Evolutionary conservation across 2,888 invertebrate genomes (phyloP).

Genomic region (Leptopterna dolabrata): DNA sequence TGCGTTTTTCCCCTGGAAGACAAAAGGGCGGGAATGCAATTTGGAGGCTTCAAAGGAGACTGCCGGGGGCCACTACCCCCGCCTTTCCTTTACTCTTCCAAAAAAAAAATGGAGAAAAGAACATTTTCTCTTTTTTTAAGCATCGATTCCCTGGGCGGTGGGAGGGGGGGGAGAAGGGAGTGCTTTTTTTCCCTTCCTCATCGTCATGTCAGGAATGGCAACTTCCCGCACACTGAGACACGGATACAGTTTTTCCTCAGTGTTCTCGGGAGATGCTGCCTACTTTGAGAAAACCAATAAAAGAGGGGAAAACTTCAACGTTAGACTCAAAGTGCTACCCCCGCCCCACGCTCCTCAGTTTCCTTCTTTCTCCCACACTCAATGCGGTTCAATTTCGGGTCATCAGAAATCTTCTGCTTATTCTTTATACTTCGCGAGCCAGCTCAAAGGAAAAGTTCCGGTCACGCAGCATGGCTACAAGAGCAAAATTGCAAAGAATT

Average conservation of each 20-base stretch:
- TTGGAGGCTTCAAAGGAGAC: slow-evolving; percentile 56
- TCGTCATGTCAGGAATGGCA: slow-evolving; percentile 13
- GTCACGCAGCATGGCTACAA: too few relatives aligned
- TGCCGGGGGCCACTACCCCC: slow-evolving; percentile 35
- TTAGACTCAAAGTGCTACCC: slow-evolving; percentile 19
- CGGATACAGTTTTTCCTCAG: neutral
- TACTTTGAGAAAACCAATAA: slow-evolving; percentile 43
- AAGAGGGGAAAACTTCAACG: slow-evolving; percentile 26
- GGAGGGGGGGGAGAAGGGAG: neutral
- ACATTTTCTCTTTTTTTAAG: slow-evolving; percentile 50
- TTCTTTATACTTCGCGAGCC: too few relatives aligned
- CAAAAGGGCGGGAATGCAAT: slow-evolving; percentile 58
- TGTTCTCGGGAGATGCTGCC: neutral
- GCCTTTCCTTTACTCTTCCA: neutral
- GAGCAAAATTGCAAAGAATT: too few relatives aligned
- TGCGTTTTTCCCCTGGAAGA: neutral
- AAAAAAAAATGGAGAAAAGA: too few relatives aligned
- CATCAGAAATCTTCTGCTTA: too few relatives aligned
- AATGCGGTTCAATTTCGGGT: neutral
- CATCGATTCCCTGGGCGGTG: slow-evolving; percentile 51
- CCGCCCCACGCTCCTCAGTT: neutral
- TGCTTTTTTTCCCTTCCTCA: too few relatives aligned
- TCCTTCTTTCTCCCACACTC: neutral
- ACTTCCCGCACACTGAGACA: neutral
- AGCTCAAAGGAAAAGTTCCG: too few relatives aligned